Base-by-base conservation (phyloP, 2,888 invertebrate species). In the Tetragonisca angustula region DNA sequence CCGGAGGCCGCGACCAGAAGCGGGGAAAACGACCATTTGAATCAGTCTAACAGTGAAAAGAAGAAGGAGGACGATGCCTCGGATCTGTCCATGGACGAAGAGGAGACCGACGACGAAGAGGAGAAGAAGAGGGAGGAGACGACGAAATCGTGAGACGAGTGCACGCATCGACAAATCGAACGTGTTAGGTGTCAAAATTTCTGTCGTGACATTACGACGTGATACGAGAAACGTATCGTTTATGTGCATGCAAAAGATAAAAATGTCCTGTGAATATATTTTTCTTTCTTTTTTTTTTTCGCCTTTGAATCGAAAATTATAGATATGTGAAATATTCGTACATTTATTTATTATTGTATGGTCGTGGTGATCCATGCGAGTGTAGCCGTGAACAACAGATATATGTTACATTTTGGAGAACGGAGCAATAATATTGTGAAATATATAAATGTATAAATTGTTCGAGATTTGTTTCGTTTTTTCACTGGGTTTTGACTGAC, bases 91-190 rank as follows among this genome's bases (percentile, higher is more conserved):
- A 56, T 65, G 15, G 89, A 90, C 67, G 87, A 89, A n/a, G 84
- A 84, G 13, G 87, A 88, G 21, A 80, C 76, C 27, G 87, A 89
- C n/a, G 87, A 89, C 11, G 88, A 85, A 5, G 88, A 89, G 5
- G 82, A 83, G 13, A 84, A 79, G 50, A 86, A 72, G 49, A 83
- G 69, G 32, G 77, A 65, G 27, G 71, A 79, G 9, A 43, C 64
- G 43, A 81, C 43, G 0, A 85, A 89, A 84, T 76, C 73, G 36
- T 83, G 87, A 49, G 2, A 43, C 43, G 43, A 27, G 50, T 52
- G 21, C 49, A 68, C 13, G 24, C 11, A 32, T 36, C n/a, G 24
- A 13, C 19, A 65, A 76, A 74, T 68, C 61, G 17, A 43, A 19
- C 36, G 56, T 54, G 32, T 17, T 17, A 9, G 43, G 11, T 11